These are phyloP conservation scores for Lepidurus packardi DNA, from an alignment of 1,140 invertebrate genomes.

Conservation along the genomic window DNA sequence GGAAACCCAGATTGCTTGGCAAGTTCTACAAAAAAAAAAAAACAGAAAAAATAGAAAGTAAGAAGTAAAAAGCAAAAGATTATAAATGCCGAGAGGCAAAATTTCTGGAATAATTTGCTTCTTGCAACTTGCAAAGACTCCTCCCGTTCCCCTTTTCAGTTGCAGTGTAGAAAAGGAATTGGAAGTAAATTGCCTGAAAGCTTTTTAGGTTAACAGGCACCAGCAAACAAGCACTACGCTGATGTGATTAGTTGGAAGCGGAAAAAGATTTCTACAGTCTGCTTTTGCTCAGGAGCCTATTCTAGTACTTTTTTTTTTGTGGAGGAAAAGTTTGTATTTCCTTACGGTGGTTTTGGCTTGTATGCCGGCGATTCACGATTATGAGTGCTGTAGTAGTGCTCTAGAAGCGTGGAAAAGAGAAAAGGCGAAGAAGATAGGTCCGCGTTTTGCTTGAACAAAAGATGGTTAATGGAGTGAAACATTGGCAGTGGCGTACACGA, in stretches of 20 bases:
- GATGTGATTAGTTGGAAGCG: conserved; percentile 15
- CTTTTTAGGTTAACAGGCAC: conserved; percentile 21
- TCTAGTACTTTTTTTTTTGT: not conserved
- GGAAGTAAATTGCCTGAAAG: not conserved
- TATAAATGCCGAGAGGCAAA: not conserved
- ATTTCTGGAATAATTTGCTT: not conserved
- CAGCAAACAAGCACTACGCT: conserved; percentile 17
- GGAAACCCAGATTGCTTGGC: not conserved
- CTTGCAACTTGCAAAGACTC: not conserved
- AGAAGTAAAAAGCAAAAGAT: not conserved
- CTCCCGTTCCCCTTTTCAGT: not conserved
- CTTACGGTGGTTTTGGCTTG: not conserved
- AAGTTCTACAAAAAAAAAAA: not conserved
- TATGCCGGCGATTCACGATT: not conserved
- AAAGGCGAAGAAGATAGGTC: not conserved
- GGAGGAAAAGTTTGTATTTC: not conserved
- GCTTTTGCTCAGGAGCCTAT: not conserved
- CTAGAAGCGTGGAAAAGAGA: not conserved
- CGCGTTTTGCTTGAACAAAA: not conserved
- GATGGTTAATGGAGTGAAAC: conserved; percentile 4
- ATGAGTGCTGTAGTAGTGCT: not conserved
- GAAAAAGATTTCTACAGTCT: not conserved
- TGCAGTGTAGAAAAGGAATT: not conserved
- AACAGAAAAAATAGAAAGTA: not conserved
- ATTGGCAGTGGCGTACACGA: conserved; percentile 9